These are phyloP conservation scores for Lates japonicus DNA, from an alignment of 2,797 vertebrate species.

Conservation along the genomic window DNA sequence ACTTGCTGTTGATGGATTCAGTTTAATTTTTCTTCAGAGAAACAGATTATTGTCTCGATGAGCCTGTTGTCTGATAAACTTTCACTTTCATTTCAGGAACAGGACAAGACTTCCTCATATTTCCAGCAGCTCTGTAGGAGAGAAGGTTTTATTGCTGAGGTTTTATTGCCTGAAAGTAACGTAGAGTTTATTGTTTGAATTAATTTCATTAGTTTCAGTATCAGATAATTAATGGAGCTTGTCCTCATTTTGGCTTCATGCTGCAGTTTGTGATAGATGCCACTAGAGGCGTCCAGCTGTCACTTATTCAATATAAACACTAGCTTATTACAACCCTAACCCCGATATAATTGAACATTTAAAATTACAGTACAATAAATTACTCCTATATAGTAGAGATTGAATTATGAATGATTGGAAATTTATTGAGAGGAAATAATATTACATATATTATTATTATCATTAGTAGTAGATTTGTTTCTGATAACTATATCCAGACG, in stretches of 20 bases:
- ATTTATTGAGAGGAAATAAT: too few species aligned
- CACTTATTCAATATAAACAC: neutral
- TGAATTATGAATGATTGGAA: too few species aligned
- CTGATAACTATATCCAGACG: too few species aligned
- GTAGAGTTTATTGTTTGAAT: neutral
- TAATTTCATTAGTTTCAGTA: neutral
- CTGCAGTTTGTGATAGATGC: constrained; percentile 15
- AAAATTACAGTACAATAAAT: too few species aligned
- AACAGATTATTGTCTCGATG: neutral
- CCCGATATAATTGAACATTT: too few species aligned
- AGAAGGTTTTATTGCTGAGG: too few species aligned
- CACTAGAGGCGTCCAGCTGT: constrained; percentile 43
- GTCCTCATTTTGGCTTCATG: constrained; percentile 22
- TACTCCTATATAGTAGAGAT: too few species aligned
- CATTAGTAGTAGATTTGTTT: too few species aligned
- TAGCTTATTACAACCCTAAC: too few species aligned
- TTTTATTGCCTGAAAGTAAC: too few species aligned
- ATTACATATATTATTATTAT: too few species aligned
- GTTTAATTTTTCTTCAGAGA: neutral
- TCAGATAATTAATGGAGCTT: neutral
- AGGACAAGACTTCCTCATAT: neutral
- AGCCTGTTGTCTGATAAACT: neutral
- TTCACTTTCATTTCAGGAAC: neutral
- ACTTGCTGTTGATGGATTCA: neutral
- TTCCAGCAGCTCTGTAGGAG: neutral